phyloP scores from a whole-genome alignment of 2,113 vertebrate species.

The Naja naja region DNA sequence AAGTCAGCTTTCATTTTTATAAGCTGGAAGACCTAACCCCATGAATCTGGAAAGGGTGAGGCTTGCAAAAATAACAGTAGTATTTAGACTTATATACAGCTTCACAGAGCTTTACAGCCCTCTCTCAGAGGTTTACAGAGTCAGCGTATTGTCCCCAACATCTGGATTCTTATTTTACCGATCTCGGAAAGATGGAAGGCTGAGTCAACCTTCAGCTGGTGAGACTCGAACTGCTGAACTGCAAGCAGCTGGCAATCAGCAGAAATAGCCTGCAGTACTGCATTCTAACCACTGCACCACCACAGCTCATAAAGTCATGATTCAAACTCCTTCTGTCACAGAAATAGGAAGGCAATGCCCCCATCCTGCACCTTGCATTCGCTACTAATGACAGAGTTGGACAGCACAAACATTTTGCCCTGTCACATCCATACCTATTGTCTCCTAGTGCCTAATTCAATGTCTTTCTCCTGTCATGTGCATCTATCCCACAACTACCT shows the following conservation, averaged over 20 bases:
- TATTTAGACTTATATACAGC: too few species aligned
- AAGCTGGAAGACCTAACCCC: background rate
- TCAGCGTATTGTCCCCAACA: too few species aligned
- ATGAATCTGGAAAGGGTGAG: background rate
- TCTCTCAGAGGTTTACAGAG: too few species aligned
- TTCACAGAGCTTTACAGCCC: too few species aligned
- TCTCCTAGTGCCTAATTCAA: background rate
- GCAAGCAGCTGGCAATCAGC: too few species aligned
- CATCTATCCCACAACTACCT: background rate
- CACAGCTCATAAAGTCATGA: background rate
- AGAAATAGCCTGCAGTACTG: too few species aligned
- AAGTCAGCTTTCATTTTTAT: background rate
- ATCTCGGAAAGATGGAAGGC: too few species aligned
- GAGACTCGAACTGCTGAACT: too few species aligned
- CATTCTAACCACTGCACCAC: too few species aligned
- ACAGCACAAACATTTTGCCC: background rate
- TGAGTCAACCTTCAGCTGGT: too few species aligned
- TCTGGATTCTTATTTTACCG: too few species aligned
- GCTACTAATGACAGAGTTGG: background rate
- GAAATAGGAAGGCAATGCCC: background rate
- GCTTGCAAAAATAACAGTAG: background rate
- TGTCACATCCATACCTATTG: too few species aligned
- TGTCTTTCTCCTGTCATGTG: background rate
- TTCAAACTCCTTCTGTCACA: background rate
- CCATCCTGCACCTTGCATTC: background rate